These are phyloP conservation scores for Hedya salicella DNA, from an alignment of 2,888 invertebrate species.

Conservation along the genomic window DNA sequence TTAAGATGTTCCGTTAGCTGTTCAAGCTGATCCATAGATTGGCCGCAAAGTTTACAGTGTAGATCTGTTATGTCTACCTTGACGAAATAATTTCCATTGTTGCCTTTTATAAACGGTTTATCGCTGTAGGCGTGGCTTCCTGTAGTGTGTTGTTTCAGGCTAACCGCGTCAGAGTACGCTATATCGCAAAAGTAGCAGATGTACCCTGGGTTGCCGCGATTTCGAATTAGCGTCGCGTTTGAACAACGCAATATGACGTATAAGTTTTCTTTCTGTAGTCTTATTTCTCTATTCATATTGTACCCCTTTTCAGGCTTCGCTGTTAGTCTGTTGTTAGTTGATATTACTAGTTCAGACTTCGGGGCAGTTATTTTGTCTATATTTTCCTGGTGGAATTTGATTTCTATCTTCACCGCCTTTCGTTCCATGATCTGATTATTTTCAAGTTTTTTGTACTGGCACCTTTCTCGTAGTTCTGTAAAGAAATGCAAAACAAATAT, in stretches of 20 bases:
- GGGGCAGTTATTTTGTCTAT: neutral
- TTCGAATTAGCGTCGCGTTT: constrained; percentile 62
- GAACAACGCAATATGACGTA: constrained; percentile 54
- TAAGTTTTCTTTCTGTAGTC: constrained; percentile 64
- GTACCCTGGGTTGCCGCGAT: constrained; percentile 59
- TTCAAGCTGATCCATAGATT: constrained; percentile 21
- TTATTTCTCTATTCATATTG: constrained; percentile 7
- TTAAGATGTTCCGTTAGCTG: constrained; percentile 43
- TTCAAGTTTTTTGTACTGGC: constrained; percentile 37
- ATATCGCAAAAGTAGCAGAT: constrained; percentile 69
- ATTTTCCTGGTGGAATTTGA: neutral
- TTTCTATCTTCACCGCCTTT: neutral
- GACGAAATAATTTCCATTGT: constrained; percentile 46
- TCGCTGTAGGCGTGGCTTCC: constrained; percentile 53
- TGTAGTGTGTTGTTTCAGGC: constrained; percentile 62
- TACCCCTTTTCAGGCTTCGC: neutral
- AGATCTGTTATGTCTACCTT: constrained; percentile 53
- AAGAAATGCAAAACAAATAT: constrained; percentile 12
- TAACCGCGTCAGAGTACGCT: constrained; percentile 61
- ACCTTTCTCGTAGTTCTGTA: constrained; percentile 8
- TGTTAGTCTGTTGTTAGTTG: neutral
- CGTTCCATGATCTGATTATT: neutral
- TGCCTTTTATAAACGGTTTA: constrained; percentile 54
- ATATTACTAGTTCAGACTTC: neutral
- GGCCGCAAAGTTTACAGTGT: constrained; percentile 45